phyloP scores from a whole-genome alignment of 2,797 vertebrate genomes.

The Enteromius anoplus region DNA sequence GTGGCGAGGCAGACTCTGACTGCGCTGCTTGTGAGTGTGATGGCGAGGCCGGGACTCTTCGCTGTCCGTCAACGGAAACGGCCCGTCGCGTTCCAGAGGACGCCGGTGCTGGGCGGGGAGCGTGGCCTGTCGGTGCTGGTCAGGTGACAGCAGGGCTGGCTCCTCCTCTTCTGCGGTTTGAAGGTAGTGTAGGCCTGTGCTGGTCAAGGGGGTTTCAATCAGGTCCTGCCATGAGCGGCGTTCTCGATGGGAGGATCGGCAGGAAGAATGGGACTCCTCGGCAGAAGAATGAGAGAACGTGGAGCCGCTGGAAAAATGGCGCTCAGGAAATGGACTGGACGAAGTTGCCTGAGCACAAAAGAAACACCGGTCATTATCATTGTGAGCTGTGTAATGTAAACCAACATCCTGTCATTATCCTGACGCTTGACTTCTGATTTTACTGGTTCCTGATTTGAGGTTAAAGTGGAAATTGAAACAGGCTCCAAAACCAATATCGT shows the following conservation, averaged over 20 bases:
- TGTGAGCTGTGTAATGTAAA: no score
- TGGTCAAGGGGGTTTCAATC: constrained; percentile 82
- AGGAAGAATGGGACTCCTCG: constrained; percentile 76
- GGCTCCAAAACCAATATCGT: not conserved
- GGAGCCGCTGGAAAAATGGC: constrained; percentile 82
- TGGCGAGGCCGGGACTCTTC: constrained; percentile 62
- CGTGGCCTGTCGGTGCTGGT: constrained; percentile 75
- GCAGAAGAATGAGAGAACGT: constrained; percentile 81
- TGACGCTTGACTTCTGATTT: not conserved
- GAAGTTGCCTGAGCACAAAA: constrained; percentile 73
- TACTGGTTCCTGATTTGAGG: constrained; percentile 7
- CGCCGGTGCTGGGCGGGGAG: constrained; percentile 71
- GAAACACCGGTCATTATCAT: not conserved
- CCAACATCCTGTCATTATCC: not conserved
- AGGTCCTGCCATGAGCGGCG: constrained; percentile 83
- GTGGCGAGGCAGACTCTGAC: constrained; percentile 76
- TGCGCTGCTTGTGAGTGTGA: constrained; percentile 75
- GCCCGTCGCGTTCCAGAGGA: constrained; percentile 75
- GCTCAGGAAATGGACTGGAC: constrained; percentile 80
- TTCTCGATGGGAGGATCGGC: constrained; percentile 77
- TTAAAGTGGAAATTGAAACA: not conserved
- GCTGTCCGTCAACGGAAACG: constrained; percentile 79
- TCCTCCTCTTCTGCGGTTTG: constrained; percentile 73
- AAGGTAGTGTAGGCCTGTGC: constrained; percentile 82
- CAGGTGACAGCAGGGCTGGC: constrained; percentile 67